Evolutionary conservation across 1,140 invertebrate species (phyloP), one percentile per base, ranked within the genome.

Genomic region (Ladona fulva): DNA sequence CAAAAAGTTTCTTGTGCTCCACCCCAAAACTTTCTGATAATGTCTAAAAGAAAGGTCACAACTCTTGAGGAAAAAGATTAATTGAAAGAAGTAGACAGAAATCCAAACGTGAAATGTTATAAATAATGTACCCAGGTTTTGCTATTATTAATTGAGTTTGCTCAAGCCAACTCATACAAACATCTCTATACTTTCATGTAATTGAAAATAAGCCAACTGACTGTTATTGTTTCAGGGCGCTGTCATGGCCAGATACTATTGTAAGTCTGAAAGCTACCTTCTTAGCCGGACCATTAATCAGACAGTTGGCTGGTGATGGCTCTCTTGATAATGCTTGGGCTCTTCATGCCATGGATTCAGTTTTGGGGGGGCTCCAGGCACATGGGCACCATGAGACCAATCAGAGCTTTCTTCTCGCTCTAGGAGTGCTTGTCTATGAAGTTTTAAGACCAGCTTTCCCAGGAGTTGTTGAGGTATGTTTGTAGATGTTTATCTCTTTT

Each of bases 301-400:
- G 89, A 25, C 85, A 86, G 29, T 86, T 88, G 79, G 82, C 91
- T 42, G 37, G 11, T 0, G 89, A 90, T 80, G 87, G 88, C n/a
- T 87, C 88, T 77, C 84, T 92, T 42, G 90, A 86, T 78, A 87
- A 88, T 74, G 88, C 87, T 80, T 89, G 92, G 87, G 92, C 89
- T 37, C 86, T 88, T 24, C 91, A 90, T 81, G 90, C 93, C 16
- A 90, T 95, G 84, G 89, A 90, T 0, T 89, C 91, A 0, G 89
- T 93, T 76, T 86, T 94, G n/a, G 91, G 91, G 79, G 93, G 91
- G 52, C 85, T 94, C 79, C 90, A 92, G 78, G 84, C 91, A 75
- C 92, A 94, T 81, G 95, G 94, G 0, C 93, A 96, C 83, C 94
- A 96, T 83, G 94, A 96, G 80, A 89, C 91, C 0, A 94, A 94